These are phyloP conservation scores for Heterodera carotae DNA, from an alignment of 1,140 invertebrate species.

Conservation along the genomic window DNA sequence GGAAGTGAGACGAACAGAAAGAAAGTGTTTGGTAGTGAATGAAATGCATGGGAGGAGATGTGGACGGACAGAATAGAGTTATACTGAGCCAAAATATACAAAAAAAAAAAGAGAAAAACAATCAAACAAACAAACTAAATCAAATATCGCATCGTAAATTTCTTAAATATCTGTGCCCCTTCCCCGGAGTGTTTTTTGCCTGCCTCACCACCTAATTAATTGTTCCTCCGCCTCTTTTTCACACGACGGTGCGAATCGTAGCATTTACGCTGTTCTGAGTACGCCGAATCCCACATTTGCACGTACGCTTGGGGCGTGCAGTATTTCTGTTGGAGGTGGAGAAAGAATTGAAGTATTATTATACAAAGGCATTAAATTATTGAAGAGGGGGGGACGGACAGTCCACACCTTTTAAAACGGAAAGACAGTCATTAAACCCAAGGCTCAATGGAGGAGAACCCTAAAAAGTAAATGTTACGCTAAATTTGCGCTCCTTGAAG, in stretches of 20 bases:
- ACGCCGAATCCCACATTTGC: conserved; percentile 20
- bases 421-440: too few species aligned
- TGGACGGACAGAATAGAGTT: conserved; percentile 9
- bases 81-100: conserved; percentile 12
- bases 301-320: conserved; percentile 25
- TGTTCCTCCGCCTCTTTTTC: conserved; percentile 12
- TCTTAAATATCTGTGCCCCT: too few species aligned
- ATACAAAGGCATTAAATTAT: too few species aligned
- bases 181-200: neutral
- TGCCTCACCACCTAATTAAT: conserved; percentile 16
- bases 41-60: neutral
- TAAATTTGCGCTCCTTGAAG: conserved; percentile 66
- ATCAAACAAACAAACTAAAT: neutral
- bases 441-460: too few species aligned
- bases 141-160: neutral
- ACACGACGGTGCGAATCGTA: conserved; percentile 25
- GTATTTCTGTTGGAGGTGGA: conserved; percentile 8
- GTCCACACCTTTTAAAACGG: too few species aligned
- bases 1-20: neutral
- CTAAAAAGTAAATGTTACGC: conserved; percentile 8
- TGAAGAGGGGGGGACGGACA: too few species aligned
- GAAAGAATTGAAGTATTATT: neutral
- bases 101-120: conserved; percentile 21
- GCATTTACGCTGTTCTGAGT: conserved; percentile 5
- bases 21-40: neutral